Percentiles rank a stretch among this genome's conserved stretches.
phyloP scores from a whole-genome alignment of 2,888 invertebrate species.

The Hyppa rectilinea region DNA sequence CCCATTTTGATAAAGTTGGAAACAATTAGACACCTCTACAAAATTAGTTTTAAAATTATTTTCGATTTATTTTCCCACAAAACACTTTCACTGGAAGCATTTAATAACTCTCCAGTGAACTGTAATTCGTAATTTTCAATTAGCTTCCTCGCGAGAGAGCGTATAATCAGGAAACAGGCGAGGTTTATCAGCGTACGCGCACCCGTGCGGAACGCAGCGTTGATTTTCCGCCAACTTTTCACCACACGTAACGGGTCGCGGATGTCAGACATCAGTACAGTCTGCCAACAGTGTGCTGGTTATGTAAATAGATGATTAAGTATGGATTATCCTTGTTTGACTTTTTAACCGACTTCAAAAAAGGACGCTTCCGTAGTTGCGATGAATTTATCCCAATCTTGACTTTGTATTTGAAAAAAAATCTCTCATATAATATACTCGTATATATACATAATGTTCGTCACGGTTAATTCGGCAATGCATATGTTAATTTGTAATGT shows the following conservation, averaged over 20 bases:
- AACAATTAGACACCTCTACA: not conserved
- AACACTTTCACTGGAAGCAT: constrained; percentile 1
- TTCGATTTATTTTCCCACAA: not conserved
- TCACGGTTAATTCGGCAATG: too few relatives aligned
- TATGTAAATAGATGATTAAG: constrained; percentile 56
- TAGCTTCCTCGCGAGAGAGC: constrained; percentile 67
- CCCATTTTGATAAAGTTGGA: not conserved
- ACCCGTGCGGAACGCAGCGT: constrained; percentile 71
- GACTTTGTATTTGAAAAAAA: too few relatives aligned
- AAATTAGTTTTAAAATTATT: not conserved
- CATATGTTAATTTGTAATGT: too few relatives aligned
- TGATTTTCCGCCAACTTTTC: constrained; percentile 65
- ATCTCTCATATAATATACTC: too few relatives aligned
- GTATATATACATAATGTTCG: too few relatives aligned
- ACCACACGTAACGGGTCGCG: constrained; percentile 58
- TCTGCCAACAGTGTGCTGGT: constrained; percentile 27
- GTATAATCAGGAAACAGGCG: constrained; percentile 76
- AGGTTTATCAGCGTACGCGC: constrained; percentile 68
- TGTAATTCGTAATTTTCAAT: constrained; percentile 60
- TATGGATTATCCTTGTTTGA: constrained; percentile 37
- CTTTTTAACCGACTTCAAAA: too few relatives aligned
- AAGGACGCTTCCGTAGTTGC: too few relatives aligned
- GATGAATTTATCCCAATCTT: too few relatives aligned
- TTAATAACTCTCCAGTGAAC: constrained; percentile 32
- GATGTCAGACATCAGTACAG: constrained; percentile 45